Base-by-base conservation (phyloP, 1,140 invertebrate genomes). In the Pogonomyrmex barbatus region DNA sequence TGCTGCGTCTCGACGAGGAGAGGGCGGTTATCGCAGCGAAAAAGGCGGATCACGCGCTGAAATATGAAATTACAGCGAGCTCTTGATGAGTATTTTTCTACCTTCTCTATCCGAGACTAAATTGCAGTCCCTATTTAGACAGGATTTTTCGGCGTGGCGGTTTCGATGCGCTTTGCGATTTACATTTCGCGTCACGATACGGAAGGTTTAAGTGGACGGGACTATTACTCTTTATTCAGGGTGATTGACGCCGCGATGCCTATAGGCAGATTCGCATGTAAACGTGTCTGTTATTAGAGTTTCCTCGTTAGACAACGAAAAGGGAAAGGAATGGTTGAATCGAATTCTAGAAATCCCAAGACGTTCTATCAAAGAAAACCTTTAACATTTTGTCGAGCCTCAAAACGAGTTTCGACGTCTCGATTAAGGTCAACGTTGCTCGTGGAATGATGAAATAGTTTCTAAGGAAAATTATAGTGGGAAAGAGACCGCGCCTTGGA, bases 361-460 rank as follows among this genome's bases (percentile, higher is more conserved):
- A 62, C 42, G 68, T 45, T 39, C 17, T 24, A 50, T 33, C 39
- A 67, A 87, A 87, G 78, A 67, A 87, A 83, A 88, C 56, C 70
- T 82, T 82, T 82, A 82, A 87, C 63, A 67, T 67, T 73, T 86
- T 30, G 9, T 33, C 39, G 58, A 67, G 47, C 56, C 54, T 77
- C 42, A 90, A n/a, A 90, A 90, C 75, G 89, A 89, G 84, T 86
- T 87, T 88, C 87, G 87, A 90, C 87, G 89, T 85, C 75, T 90
- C 89, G 87, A 90, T 90, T 90, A 89, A 90, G 87, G 87, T 71
- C 79, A 76, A 42, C 75, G 56, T 70, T 68, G 60, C 67, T 52
- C 33, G 54, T 24, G 58, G 33, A 73, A 82, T 85, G 60, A 86
- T 68, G 70, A 83, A 86, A 86, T 86, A 62, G 50, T 47, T 73